Base-by-base conservation (phyloP, 1,140 invertebrate genomes). In the Thrips palmi region DNA sequence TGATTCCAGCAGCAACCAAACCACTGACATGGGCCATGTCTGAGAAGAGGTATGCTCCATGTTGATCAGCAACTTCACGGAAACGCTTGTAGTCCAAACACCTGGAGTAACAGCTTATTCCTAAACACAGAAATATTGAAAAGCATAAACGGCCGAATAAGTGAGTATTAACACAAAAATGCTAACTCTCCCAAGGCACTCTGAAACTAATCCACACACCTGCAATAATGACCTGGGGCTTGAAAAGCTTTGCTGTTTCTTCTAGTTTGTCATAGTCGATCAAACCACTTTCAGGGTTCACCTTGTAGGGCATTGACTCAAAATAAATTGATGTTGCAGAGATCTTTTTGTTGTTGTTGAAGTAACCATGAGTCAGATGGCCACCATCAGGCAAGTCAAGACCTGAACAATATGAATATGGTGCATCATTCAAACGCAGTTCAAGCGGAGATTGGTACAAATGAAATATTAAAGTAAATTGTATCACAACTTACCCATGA, bases 291-390 rank as follows among this genome's bases (percentile, higher is more conserved):
- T 59, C 52, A 2, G 77, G 68, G 54, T 94, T 59, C 1, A 93
- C 77, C 61, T 94, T 96, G 52, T 98, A 98, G 3, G 92, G 92
- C 78, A 97, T 87, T 10, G 89, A 94, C 63, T 98, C 92, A 56
- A 97, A 98, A 63, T 92, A 97, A 27, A 97, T 79, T 0, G 92
- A 96, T 1, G 92, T 94, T 2, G 91, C 92, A 0, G 92, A 97
- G 19, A 98, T 87, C 59, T 87, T 92, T 54, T 92, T 94, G 2
- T 63, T 77, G 3, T 71, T 59, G 2, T 89, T 94, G 52, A 86
- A 84, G 56, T 93, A 97, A 44, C 81, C 93, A 55, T 96, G 93
- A 31, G 87, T 92, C 25, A 91, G 67, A 62, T 98, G 93, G 2
- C 94, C 94, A 38, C 94, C 94, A 60, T 97, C 92, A 7, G 89